A percentile compares a stretch with the other conserved stretches of the same genome.
Evolutionary conservation across 2,797 vertebrate species (phyloP).

Genomic region (Carapus acus): DNA sequence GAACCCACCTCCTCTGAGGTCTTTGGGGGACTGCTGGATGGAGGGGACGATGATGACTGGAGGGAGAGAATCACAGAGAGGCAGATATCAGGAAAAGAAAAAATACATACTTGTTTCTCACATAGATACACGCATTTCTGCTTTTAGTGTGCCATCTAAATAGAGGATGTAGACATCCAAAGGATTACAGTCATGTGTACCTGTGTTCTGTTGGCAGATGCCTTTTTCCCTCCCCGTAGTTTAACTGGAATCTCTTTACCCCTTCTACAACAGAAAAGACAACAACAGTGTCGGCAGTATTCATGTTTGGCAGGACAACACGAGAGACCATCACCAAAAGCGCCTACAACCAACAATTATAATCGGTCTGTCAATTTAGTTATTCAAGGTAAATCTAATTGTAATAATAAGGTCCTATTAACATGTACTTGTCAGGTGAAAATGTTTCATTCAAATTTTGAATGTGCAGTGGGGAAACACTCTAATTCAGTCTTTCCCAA

Average conservation of each 20-base stretch:
- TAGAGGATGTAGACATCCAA: fast-evolving
- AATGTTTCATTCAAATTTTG: too few relatives aligned
- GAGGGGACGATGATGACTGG: slow-evolving; percentile 60
- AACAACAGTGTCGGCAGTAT: not conserved
- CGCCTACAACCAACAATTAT: too few relatives aligned
- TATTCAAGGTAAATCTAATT: too few relatives aligned
- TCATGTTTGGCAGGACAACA: not conserved
- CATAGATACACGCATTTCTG: too few relatives aligned
- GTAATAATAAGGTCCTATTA: too few relatives aligned
- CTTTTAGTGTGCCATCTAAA: too few relatives aligned
- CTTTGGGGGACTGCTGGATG: slow-evolving; percentile 75
- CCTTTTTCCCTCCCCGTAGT: slow-evolving; percentile 70
- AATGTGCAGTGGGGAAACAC: too few relatives aligned
- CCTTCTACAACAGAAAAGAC: slow-evolving; percentile 51
- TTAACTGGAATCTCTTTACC: slow-evolving; percentile 73
- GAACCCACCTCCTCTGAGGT: slow-evolving; percentile 72
- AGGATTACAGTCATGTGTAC: slow-evolving; percentile 39
- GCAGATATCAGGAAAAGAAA: not conserved
- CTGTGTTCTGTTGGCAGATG: slow-evolving; percentile 70
- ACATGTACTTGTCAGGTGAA: too few relatives aligned
- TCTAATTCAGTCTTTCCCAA: too few relatives aligned
- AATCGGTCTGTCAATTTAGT: too few relatives aligned
- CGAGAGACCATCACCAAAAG: too few relatives aligned
- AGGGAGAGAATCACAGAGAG: not conserved
- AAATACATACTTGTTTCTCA: too few relatives aligned